Percentiles rank a stretch among this genome's conserved stretches.
Evolutionary conservation across 1,140 invertebrate species (phyloP).

Genomic region (Drosophila simulans): DNA sequence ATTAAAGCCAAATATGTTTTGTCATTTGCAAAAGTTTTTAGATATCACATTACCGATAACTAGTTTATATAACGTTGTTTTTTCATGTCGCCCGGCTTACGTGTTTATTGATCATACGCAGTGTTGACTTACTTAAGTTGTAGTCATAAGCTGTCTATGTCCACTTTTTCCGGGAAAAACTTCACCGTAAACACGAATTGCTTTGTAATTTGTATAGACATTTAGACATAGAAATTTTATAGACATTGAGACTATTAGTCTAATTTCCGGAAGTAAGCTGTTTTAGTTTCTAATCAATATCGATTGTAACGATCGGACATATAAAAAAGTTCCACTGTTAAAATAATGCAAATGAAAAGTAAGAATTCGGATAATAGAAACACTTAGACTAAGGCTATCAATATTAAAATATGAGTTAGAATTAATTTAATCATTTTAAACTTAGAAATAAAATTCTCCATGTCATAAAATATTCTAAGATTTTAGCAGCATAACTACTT

Average conservation of each 20-base stretch:
- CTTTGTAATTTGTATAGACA: background rate
- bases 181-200: too few species aligned
- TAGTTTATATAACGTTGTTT: background rate
- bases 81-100: background rate
- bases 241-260: too few species aligned
- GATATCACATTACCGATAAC: background rate
- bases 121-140: background rate
- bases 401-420: background rate
- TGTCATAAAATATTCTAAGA: too few species aligned
- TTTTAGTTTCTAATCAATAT: background rate
- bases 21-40: background rate
- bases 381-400: background rate
- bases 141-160: constrained; percentile 2
- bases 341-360: too few species aligned
- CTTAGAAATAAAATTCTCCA: too few species aligned
- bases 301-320: too few species aligned
- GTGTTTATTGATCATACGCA: constrained; percentile 3
- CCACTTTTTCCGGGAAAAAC: background rate
- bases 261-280: background rate
- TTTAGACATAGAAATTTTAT: background rate
- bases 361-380: background rate
- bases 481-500: too few species aligned
- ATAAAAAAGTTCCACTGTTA: too few species aligned
- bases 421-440: background rate
- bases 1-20: background rate